phyloP scores from a whole-genome alignment of 1,140 invertebrate genomes.

The Apis mellifera region DNA sequence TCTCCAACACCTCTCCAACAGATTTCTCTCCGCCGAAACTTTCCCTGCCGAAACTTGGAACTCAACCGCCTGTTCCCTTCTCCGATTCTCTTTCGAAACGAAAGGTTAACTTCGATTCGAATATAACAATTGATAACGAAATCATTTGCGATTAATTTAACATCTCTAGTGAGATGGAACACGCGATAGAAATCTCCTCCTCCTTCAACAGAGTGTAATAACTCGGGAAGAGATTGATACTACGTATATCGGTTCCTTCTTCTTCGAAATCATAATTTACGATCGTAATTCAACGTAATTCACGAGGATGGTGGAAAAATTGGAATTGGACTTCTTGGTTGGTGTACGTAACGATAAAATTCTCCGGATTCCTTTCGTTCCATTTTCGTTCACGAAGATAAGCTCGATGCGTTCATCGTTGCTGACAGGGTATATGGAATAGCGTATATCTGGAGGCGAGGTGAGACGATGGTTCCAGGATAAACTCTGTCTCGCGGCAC shows the following conservation, averaged over 20 bases:
- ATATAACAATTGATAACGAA: no score
- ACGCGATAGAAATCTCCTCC: no score
- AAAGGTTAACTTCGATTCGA: no score
- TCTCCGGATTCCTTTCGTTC: neutral
- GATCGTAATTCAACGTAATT: no score
- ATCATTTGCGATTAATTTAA: no score
- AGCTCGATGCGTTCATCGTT: constrained; percentile 1
- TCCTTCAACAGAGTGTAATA: no score
- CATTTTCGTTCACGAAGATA: neutral
- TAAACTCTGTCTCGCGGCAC: constrained; percentile 10
- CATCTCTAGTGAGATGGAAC: no score
- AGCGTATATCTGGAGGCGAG: no score
- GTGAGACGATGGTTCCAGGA: neutral
- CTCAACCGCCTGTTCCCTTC: neutral
- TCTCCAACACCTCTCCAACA: neutral
- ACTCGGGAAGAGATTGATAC: no score
- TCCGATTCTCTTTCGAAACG: neutral
- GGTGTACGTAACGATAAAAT: neutral
- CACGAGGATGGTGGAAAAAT: no score
- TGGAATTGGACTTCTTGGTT: neutral
- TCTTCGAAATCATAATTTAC: no score
- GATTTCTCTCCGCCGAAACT: neutral
- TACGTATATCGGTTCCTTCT: no score
- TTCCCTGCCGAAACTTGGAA: neutral
- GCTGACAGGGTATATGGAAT: neutral